Conservation (phyloP, 2,113 vertebrate genomes). For the Oncorhynchus kisutch region DNA sequence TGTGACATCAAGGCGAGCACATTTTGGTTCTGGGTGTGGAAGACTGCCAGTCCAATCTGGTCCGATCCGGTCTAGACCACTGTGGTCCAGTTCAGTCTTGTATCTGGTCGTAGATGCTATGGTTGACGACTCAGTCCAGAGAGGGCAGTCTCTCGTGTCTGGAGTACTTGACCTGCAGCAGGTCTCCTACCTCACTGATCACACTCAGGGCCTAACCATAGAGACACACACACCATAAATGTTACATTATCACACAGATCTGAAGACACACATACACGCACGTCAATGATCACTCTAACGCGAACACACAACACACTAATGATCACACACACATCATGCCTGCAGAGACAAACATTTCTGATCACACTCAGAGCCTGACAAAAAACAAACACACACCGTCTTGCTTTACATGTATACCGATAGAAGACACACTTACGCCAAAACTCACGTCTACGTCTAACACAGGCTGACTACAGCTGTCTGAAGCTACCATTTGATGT, state of each 20-base stretch:
- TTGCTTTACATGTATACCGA: too few relatives aligned
- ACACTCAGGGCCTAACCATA: slow-evolving; percentile 77
- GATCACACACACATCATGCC: not conserved
- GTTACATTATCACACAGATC: too few relatives aligned
- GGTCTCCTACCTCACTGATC: slow-evolving; percentile 82
- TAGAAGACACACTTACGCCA: too few relatives aligned
- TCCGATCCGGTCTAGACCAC: not conserved
- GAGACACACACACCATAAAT: not conserved
- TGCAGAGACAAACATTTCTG: slow-evolving; percentile 21
- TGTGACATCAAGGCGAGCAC: slow-evolving; percentile 22
- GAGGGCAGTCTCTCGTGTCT: slow-evolving; percentile 77
- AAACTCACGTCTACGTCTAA: too few relatives aligned
- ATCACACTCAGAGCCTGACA: slow-evolving; percentile 80
- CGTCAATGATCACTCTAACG: not conserved
- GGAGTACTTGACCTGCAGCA: slow-evolving; percentile 84
- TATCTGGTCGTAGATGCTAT: slow-evolving; percentile 84
- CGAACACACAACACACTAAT: not conserved
- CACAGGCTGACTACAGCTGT: too few relatives aligned
- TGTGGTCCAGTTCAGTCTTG: slow-evolving; percentile 75
- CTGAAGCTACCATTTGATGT: not conserved
- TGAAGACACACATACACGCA: not conserved
- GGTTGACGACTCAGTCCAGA: slow-evolving; percentile 80
- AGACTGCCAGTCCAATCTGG: not conserved
- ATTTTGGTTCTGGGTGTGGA: slow-evolving; percentile 16
- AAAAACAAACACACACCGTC: too few relatives aligned